Base-by-base conservation (phyloP, 2,888 invertebrate genomes). In the Cryptus armator region DNA sequence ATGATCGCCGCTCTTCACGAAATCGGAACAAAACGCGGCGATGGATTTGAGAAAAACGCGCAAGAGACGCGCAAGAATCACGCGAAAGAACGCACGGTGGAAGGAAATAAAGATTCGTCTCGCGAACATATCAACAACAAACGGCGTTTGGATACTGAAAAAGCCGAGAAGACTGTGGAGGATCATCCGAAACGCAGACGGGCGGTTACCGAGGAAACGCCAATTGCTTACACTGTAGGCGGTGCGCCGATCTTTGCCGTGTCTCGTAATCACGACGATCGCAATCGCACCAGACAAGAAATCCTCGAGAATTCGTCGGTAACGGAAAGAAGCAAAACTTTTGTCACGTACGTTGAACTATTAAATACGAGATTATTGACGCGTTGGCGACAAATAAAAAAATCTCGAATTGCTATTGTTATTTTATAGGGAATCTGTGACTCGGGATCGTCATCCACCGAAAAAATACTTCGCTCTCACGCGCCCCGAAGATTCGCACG, bases 401-500 rank as follows among this genome's bases (percentile, higher is more conserved):
- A 37, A 9, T 9, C 5, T 37, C 9, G 0, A 9, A 37, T 37
- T 37, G 9, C 7, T 37, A 7, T 46, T 51, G 46, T 64, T 19
- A 10, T 56, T 5, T 37, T 32, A 66, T 37, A 79, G 81, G 59
- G 86, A 86, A 68, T 16, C 24, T 62, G n/a, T 68, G 53, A 46
- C 66, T 44, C 43, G 68, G 76, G 84, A 86, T 82, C 86, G 87
- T 59, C 83, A 89, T 79, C 89, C 90, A 0, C 89, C 91, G 10
- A 91, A 91, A 76, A 91, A 91, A 59, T 90, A 90, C 67, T 81
- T 89, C 56, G 83, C 87, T 44, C 83, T 81, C 32, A 48, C 81
- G 7, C 67, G 85, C 16, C 19, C 81, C 9, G 85, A 83, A 16
- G 24, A 66, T 43, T 59, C 76, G 5, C 53, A 68, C 16, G 82